These are phyloP conservation scores for Lithosia quadra DNA, from an alignment of 2,888 invertebrate genomes.

Conservation along the genomic window DNA sequence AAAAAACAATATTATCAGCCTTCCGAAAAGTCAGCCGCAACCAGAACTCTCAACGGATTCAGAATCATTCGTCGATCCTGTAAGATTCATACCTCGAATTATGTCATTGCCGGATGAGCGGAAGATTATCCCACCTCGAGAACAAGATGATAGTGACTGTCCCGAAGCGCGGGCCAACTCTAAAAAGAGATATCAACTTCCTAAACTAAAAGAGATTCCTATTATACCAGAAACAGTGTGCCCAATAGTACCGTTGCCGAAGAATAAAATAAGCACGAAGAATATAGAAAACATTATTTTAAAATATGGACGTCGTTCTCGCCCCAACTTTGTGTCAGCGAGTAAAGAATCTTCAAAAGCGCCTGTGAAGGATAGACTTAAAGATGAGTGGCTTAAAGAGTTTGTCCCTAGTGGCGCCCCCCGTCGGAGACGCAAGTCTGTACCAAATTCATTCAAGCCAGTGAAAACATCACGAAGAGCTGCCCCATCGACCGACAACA, in stretches of 20 bases:
- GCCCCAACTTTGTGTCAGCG: background rate
- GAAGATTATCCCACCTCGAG: background rate
- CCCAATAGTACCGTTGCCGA: background rate
- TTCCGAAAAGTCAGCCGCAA: background rate
- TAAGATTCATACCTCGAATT: background rate
- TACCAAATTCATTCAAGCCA: background rate
- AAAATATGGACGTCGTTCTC: background rate
- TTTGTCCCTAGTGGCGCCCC: background rate
- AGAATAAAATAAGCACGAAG: background rate
- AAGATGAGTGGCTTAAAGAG: background rate
- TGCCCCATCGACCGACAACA: background rate
- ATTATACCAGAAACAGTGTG: background rate
- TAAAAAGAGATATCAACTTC: background rate
- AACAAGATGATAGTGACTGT: background rate
- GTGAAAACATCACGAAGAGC: background rate
- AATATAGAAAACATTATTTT: background rate
- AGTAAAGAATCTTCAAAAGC: background rate
- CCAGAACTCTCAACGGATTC: background rate
- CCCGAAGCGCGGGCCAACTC: background rate
- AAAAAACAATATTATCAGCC: background rate
- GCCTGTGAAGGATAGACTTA: background rate
- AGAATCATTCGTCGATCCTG: background rate
- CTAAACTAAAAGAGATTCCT: slow-evolving; percentile 1
- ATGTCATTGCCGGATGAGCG: background rate
- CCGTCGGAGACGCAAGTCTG: background rate